Percentiles rank a stretch among this genome's conserved stretches.
These are phyloP conservation scores for Neopipo cinnamomea DNA, from an alignment of 2,113 vertebrate genomes.

Conservation along the genomic window DNA sequence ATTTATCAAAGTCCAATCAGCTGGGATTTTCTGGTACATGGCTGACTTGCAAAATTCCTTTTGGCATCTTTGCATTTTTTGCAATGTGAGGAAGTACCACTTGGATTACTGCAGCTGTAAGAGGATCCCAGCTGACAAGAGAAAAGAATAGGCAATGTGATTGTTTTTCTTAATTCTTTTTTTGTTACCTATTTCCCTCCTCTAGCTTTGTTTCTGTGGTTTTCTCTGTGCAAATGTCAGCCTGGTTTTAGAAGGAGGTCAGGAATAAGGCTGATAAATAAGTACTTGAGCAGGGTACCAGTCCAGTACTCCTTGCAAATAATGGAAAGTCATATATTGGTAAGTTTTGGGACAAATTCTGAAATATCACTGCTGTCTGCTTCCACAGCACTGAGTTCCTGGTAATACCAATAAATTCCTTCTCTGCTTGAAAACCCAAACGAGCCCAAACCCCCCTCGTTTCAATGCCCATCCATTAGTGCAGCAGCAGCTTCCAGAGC, in stretches of 20 bases:
- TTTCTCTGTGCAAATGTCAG: neutral
- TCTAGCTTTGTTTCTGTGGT: neutral
- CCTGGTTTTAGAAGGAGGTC: neutral
- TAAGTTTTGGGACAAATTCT: neutral
- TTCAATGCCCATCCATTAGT: neutral
- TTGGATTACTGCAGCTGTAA: neutral
- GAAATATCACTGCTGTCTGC: neutral
- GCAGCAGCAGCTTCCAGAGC: neutral
- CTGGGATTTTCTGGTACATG: neutral
- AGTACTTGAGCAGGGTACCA: neutral
- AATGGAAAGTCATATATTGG: neutral
- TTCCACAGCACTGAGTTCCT: neutral
- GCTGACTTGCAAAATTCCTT: conserved; percentile 5
- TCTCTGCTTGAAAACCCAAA: neutral
- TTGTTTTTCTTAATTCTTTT: neutral
- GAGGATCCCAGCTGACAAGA: neutral
- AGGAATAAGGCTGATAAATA: neutral
- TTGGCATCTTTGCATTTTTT: conserved; percentile 3
- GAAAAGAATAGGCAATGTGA: neutral
- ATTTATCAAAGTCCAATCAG: neutral
- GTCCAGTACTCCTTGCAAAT: neutral
- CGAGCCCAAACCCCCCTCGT: accelerated
- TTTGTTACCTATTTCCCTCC: neutral
- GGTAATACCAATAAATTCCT: neutral
- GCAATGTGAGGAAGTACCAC: neutral